Evolutionary conservation across 2,888 invertebrate genomes (phyloP), one percentile per base, ranked within the genome.

Genomic region (Orgyia antiqua): DNA sequence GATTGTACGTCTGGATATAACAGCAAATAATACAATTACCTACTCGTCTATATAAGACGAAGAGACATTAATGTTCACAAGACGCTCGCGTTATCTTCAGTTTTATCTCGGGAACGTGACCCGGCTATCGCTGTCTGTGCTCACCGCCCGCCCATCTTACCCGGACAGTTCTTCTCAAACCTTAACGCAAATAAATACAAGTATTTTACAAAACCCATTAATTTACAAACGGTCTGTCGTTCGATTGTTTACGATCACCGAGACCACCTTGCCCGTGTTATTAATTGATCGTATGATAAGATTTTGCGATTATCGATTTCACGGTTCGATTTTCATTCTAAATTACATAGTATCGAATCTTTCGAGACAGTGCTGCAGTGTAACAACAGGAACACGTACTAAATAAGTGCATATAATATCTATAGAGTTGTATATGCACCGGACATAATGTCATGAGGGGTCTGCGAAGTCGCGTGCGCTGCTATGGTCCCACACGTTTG

Each of bases 91-190:
- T 77, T 86, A 86, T 84, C 84, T 68, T 21, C 10, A 27, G 51
- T 58, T 65, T 79, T 84, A 84, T 84, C 86, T 75, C 40, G 49
- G 59, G 74, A 76, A 79, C 82, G 82, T 79, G 86, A 84, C 84
- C 84, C 71, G 68, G 48, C 71, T 84, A 82, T 84, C 84, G 51
- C 30, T 59, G 10, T 7, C 4, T 49, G 59, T 34, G 57, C 59
- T 39, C 64, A 50, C 69, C 73, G 73, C 76, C 80, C 78, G 74
- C 77, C 77, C 80, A 76, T 76, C 76, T 68, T 66, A 62, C 68
- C 59, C 52, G 51, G 51, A 58, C 53, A 51, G 49, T 58, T 64
- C 62, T 56, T 55, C 55, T 57, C 50, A 47, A 51, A 46, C 35
- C 42, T 44, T 54, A 59, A 64, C 59, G 66, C 63, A 70, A 73